A percentile compares a stretch with the other conserved stretches of the same genome.
Evolutionary conservation across 2,797 vertebrate genomes (phyloP).

Genomic region (Enoplosus armatus): DNA sequence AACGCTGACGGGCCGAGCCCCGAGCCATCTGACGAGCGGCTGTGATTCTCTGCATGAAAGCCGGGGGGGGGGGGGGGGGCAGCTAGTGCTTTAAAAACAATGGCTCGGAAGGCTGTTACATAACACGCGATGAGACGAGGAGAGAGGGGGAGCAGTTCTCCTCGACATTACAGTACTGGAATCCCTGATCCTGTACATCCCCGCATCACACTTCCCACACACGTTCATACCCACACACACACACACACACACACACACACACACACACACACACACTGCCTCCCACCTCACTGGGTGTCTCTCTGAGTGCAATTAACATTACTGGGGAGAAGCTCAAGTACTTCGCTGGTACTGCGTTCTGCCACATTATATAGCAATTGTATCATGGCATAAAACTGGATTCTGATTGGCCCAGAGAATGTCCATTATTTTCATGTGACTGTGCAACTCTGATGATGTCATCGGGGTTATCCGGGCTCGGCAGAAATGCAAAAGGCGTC

Average conservation of each 20-base stretch:
- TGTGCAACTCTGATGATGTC: neutral
- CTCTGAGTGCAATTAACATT: constrained; percentile 22
- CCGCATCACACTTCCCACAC: constrained; percentile 64
- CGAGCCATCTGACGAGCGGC: constrained; percentile 9
- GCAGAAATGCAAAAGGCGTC: too few species aligned
- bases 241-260: neutral
- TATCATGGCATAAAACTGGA: neutral
- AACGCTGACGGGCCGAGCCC: constrained; percentile 4
- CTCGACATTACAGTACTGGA: constrained; percentile 51
- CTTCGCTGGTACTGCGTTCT: neutral
- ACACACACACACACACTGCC: constrained; percentile 11
- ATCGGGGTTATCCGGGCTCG: neutral
- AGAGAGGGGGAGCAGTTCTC: constrained; percentile 51
- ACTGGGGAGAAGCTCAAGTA: constrained; percentile 4
- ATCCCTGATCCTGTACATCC: constrained; percentile 58
- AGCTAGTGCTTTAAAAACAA: constrained; percentile 64
- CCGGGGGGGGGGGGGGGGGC: constrained; percentile 49
- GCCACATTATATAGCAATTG: neutral
- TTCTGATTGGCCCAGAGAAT: neutral
- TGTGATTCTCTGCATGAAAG: constrained; percentile 28
- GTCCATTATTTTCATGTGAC: neutral
- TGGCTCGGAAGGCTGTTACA: constrained; percentile 62
- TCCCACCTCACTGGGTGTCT: constrained; percentile 48
- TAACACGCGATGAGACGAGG: constrained; percentile 54
- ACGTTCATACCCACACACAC: constrained; percentile 3